phyloP scores from a whole-genome alignment of 2,888 invertebrate genomes.

The Malthinus flaveolus region DNA sequence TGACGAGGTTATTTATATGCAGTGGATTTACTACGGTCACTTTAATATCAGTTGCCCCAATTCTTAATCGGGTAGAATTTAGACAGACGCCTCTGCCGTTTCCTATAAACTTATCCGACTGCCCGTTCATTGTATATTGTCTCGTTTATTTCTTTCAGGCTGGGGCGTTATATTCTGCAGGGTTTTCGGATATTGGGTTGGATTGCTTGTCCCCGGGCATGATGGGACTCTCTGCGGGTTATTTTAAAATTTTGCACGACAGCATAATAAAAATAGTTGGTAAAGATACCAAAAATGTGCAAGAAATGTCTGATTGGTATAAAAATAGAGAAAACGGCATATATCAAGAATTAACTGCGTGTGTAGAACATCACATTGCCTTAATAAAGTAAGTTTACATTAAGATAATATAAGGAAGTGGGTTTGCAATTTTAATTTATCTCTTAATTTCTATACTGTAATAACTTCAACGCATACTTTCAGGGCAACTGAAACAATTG shows the following conservation, averaged over 20 bases:
- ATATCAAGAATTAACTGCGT: slow-evolving; percentile 24
- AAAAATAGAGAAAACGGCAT: slow-evolving; percentile 6
- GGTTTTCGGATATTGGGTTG: not conserved
- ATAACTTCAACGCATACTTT: slow-evolving; percentile 9
- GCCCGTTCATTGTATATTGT: not conserved
- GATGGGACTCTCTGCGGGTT: not conserved
- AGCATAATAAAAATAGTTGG: not conserved
- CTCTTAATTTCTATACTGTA: not conserved
- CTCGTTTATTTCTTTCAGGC: not conserved
- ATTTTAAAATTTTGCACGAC: not conserved
- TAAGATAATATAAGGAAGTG: no score
- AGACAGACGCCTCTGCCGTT: not conserved
- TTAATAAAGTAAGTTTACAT: slow-evolving; percentile 32
- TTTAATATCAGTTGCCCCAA: not conserved
- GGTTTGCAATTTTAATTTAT: no score
- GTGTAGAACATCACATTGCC: slow-evolving; percentile 33
- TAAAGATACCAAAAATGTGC: not conserved
- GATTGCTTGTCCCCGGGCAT: not conserved
- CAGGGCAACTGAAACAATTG: slow-evolving; percentile 35
- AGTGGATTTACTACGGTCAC: not conserved
- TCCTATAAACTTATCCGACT: not conserved
- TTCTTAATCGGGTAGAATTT: not conserved
- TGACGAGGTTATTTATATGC: not conserved
- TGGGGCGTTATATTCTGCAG: not conserved
- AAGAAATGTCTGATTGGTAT: not conserved